Percentiles rank a stretch among this genome's conserved stretches.
Evolutionary conservation across 2,113 vertebrate species (phyloP).

Genomic region (Tympanuchus pallidicinctus): DNA sequence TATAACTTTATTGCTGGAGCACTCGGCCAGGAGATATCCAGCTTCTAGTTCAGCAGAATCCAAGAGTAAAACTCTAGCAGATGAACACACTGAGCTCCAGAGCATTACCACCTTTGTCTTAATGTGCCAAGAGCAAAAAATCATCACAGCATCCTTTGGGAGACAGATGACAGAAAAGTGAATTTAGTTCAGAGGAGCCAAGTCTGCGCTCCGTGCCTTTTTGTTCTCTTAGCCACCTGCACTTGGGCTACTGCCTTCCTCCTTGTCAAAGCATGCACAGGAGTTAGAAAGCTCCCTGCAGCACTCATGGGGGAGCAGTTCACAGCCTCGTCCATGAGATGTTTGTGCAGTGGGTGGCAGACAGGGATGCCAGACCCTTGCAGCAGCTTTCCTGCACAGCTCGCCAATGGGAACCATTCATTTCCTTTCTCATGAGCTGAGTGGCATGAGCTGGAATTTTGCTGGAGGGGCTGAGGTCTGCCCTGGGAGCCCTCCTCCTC

Average conservation of each 20-base stretch:
- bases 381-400: neutral
- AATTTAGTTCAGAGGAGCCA: neutral
- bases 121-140: neutral
- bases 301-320: neutral
- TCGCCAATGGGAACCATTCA: accelerated
- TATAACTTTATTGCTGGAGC: neutral
- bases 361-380: neutral
- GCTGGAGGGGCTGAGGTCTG: neutral
- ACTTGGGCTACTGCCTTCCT: neutral
- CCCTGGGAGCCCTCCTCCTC: neutral
- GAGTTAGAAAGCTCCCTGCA: neutral
- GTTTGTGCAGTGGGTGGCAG: neutral
- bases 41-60: neutral
- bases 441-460: neutral
- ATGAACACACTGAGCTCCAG: neutral
- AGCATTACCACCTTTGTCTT: neutral
- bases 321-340: neutral
- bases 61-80: neutral
- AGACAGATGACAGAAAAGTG: neutral
- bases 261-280: neutral
- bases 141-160: neutral
- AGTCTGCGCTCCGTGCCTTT: neutral
- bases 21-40: neutral
- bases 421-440: neutral
- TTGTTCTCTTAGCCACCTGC: neutral